A percentile compares a stretch with the other conserved stretches of the same genome.
These are phyloP conservation scores for Alosa sapidissima DNA, from an alignment of 2,797 vertebrate species.

Conservation along the genomic window DNA sequence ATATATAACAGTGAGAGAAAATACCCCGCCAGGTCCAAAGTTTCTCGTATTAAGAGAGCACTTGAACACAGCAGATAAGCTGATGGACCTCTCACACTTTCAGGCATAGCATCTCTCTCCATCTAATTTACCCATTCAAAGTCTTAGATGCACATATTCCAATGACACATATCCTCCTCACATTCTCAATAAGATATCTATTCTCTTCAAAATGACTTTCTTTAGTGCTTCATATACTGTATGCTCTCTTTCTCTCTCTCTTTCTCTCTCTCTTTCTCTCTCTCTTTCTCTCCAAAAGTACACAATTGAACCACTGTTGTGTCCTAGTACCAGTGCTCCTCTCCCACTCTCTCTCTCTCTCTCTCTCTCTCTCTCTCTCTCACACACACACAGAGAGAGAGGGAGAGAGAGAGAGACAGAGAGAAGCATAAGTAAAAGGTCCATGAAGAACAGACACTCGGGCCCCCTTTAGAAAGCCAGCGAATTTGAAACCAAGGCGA, in stretches of 20 bases:
- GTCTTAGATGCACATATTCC: not conserved
- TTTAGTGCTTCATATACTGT: not conserved
- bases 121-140: not conserved
- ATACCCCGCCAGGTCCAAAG: not conserved
- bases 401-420: slow-evolving; percentile 35
- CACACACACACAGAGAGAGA: slow-evolving; percentile 24
- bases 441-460: slow-evolving; percentile 41
- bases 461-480: slow-evolving; percentile 38
- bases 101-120: not conserved
- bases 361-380: not conserved
- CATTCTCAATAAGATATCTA: not conserved
- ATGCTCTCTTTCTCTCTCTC: not conserved
- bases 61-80: not conserved
- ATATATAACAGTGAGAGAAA: not conserved
- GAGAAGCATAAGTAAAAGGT: slow-evolving; percentile 32
- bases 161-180: not conserved
- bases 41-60: not conserved
- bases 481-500: slow-evolving; percentile 37
- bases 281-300: slow-evolving; percentile 36
- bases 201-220: not conserved
- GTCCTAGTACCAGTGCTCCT: slow-evolving; percentile 34
- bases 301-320: slow-evolving; percentile 38
- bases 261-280: not conserved
- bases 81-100: not conserved
- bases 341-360: too few relatives aligned